Evolutionary conservation across 2,113 vertebrate genomes (phyloP), one percentile per base, ranked within the genome.

Genomic region (Gnathonemus echidnorhynchus): DNA sequence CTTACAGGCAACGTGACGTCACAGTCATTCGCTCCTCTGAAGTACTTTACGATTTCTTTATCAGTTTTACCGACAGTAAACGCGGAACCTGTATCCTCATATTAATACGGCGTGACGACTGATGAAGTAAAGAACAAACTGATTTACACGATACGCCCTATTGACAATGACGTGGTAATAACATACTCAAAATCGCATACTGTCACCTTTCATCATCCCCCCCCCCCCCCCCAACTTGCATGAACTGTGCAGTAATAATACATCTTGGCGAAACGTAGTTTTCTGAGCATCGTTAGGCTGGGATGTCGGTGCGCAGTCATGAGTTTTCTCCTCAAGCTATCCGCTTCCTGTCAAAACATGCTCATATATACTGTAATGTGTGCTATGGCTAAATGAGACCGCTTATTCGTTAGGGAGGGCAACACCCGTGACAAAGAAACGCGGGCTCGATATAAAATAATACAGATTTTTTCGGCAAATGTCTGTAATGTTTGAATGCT

Each of bases 1-100:
- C 48, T 62, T 80, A 89, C 80, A 56, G 45, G 52, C 35, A n/a
- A 58, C 2, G 42, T 89, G 89, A 89, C 89, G 89, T 89, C 89
- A 89, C 89, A 62, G 50, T 3, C 66, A 15, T 7, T 50, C 27
- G 45, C 10, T 62, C 13, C 13, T 80, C 42, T 48, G 50, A 85
- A 89, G 4, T 42, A 89, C 89, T 53, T 89, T 86, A 62, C 21
- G 86, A 8, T 48, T 53, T 39, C 83, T 87, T 27, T 48, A 56
- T 53, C 86, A 48, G 35, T 39, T 80, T 48, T 85, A 84, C 8
- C 19, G 19, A 83, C 42, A 83, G 31, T 83, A 83, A 42, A n/a
- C 56, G 21, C 56, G 56, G n/a, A n/a, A 70, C 39, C 45, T 53
- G 50, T 53, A 87, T 50, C n/a, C 27, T 87, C 5, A 6, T 87